Percentiles rank a stretch among this genome's conserved stretches.
Conservation (phyloP, 2,797 vertebrate genomes). For the Urocyon cinereoargenteus region DNA sequence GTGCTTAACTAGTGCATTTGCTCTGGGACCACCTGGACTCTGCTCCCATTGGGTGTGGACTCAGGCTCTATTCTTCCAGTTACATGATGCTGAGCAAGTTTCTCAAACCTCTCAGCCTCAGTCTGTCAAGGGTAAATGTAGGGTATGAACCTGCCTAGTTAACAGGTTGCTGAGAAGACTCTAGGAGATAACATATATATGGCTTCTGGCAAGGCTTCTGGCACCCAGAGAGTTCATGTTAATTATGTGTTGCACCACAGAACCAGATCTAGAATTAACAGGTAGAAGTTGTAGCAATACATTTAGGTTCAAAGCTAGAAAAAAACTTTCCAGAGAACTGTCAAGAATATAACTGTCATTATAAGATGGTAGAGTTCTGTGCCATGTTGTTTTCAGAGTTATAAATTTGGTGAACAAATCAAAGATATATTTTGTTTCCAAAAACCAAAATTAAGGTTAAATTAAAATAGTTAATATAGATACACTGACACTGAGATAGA, state of each 20-base stretch:
- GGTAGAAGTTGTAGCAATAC: background rate
- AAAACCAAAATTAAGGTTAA: slow-evolving; percentile 50
- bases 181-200: background rate
- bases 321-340: slow-evolving; percentile 1
- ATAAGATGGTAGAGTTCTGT: background rate
- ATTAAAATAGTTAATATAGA: slow-evolving; percentile 50
- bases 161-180: background rate
- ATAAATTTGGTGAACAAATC: slow-evolving; percentile 43
- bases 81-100: background rate
- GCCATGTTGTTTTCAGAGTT: slow-evolving; percentile 32
- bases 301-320: slow-evolving; percentile 18
- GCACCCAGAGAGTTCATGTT: slow-evolving; percentile 47
- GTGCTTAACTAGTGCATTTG: background rate
- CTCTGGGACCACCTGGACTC: background rate
- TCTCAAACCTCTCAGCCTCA: background rate
- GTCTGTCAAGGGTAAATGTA: background rate
- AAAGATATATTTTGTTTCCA: slow-evolving; percentile 49
- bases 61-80: background rate
- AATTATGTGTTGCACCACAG: background rate
- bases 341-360: background rate
- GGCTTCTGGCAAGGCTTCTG: slow-evolving; percentile 2
- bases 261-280: slow-evolving; percentile 31
- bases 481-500: background rate
- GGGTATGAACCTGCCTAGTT: background rate
- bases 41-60: background rate